Evolutionary conservation across 2,113 vertebrate species (phyloP), one percentile per base, ranked within the genome.

Genomic region (Grammomys surdaster): DNA sequence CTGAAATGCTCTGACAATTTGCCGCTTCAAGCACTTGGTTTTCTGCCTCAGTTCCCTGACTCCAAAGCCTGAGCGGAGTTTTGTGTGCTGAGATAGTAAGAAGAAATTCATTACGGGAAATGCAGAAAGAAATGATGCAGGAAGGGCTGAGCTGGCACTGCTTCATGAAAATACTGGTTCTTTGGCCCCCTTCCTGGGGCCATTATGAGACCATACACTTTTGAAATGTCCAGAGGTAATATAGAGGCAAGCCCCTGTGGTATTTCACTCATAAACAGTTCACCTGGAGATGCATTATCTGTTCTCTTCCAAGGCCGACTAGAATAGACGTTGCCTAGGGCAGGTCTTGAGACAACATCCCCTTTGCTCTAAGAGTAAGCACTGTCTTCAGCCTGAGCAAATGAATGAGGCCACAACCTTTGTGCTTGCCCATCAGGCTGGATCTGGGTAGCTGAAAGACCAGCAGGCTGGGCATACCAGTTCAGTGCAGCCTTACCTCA

Each of bases 391-490:
- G 24, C 51, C 36, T 40, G 40, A 91, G 40, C 16, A 46, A 43
- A 26, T 8, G 20, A 46, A 46, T 58, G 43, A 36, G 46, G 14
- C 36, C 24, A 13, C 26, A 22, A 7, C 67, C 31, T 54, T 60
- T 58, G 51, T 33, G 28, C 2, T n/a, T 3, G 20, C 43, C 24
- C 2, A 48, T 86, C 16, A 19, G 80, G 11, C 11, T 73, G 28
- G 33, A 80, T 40, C 16, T 54, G 67, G 48, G 33, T 48, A 48
- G 7, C n/a, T 78, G 20, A 24, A 36, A 14, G 60, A 56, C 28
- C 0, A 0, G 24, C 22, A 14, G 14, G 31, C 17, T 22, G 63
- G 43, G 31, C 40, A 31, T 0, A 1, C 58, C 14, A 24, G 26
- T 19, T 81, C 81, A 70, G 60, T 8, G 20, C 82, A 88, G 76